phyloP scores from a whole-genome alignment of 2,113 vertebrate species.

The Gallinago media region DNA sequence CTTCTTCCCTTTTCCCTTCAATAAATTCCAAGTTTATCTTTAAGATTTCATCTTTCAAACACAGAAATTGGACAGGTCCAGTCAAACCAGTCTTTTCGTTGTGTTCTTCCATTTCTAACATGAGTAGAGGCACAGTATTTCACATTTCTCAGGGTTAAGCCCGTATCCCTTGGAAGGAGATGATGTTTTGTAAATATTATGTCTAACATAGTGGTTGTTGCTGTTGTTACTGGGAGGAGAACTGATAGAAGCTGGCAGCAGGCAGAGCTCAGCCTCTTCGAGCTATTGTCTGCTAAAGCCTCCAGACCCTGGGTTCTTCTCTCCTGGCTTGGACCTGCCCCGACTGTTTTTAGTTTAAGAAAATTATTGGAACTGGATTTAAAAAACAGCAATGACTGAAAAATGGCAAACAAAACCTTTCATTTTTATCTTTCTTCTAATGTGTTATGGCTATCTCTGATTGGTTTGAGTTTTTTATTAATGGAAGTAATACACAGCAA shows the following conservation, averaged over 20 bases:
- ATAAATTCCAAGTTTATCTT: not conserved
- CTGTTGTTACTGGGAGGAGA: not conserved
- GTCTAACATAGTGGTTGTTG: not conserved
- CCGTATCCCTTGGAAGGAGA: no score
- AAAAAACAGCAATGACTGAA: not conserved
- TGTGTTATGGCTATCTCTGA: not conserved
- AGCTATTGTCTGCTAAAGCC: not conserved
- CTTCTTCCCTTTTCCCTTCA: not conserved
- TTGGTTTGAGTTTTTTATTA: not conserved
- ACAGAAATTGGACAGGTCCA: not conserved
- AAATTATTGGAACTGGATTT: not conserved
- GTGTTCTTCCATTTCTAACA: not conserved
- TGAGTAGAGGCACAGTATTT: not conserved
- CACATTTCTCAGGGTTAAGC: not conserved
- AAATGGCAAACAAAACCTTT: not conserved
- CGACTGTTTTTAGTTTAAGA: not conserved
- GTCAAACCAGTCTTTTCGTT: not conserved
- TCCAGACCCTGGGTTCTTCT: not conserved
- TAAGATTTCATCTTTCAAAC: not conserved
- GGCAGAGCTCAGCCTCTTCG: not conserved
- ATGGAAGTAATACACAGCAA: not conserved
- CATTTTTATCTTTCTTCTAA: not conserved
- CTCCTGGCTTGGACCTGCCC: not conserved
- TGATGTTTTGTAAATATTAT: not conserved
- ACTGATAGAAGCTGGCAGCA: not conserved